phyloP scores from a whole-genome alignment of 1,140 invertebrate species.

The Zaprionus ornatus region DNA sequence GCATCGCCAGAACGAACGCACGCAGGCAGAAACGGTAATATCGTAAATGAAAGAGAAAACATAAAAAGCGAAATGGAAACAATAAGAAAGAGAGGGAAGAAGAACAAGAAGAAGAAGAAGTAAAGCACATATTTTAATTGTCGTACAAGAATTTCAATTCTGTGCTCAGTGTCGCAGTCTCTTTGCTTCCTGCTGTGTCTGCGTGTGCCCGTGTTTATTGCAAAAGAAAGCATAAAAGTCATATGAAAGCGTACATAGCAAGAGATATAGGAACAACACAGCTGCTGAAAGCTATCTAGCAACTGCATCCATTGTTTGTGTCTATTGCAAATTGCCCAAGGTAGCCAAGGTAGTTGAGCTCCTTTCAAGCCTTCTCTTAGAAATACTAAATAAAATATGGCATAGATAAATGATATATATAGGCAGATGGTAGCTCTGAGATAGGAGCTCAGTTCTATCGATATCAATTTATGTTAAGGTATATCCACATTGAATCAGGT shows the following conservation, averaged over 20 bases:
- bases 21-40: slow-evolving; percentile 15
- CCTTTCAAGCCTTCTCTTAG: not conserved
- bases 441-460: not conserved
- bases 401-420: not conserved
- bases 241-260: slow-evolving; percentile 21
- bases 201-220: slow-evolving; percentile 5
- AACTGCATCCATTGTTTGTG: slow-evolving; percentile 32
- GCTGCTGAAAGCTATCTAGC: slow-evolving; percentile 54
- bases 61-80: slow-evolving; percentile 28
- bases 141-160: slow-evolving; percentile 69
- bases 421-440: not conserved
- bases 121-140: slow-evolving; percentile 74
- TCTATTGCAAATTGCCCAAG: not conserved
- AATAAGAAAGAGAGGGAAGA: slow-evolving; percentile 38
- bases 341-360: not conserved
- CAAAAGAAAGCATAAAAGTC: slow-evolving; percentile 20
- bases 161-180: slow-evolving; percentile 49
- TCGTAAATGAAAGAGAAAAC: slow-evolving; percentile 25
- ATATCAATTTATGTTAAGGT: not conserved
- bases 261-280: slow-evolving; percentile 64
- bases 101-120: slow-evolving; percentile 32
- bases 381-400: too few relatives aligned
- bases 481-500: not conserved
- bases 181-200: not conserved
- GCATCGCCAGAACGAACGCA: slow-evolving; percentile 21